Evolutionary conservation across 2,888 invertebrate genomes (phyloP), one percentile per base, ranked within the genome.

Genomic region (Lasiommata megera): DNA sequence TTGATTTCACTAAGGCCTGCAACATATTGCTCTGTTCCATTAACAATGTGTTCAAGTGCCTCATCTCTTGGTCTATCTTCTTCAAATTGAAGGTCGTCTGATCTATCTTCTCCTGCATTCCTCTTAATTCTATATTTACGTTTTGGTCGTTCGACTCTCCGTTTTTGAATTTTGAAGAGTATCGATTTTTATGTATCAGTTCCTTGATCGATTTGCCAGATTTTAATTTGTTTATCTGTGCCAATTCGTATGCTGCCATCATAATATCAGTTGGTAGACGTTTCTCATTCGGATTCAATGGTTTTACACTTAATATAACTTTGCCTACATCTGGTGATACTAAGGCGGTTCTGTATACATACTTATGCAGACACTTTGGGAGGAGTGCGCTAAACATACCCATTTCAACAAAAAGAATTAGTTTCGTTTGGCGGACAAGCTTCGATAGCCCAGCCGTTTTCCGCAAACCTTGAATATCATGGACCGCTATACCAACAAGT

Each of bases 361-460:
- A 85, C 79, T 95, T 95, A 61, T 94, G 92, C 11, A 96, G 77
- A 76, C 94, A 95, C 62, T 93, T 93, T 0, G 96, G 96, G 16
- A 96, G 79, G 80, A 94, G 93, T 0, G 95, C 95, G 70, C 95
- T 94, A 65, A 96, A 96, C 67, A 96, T 82, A 0, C 96, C 96
- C 69, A 95, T 92, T 79, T 96, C 96, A 60, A 96, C 95, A 71
- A 96, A 96, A 17, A 95, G 93, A 59, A 96, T 96, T 7, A 96
- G 81, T 76, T 96, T 96, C 0, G 96, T 96, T 79, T 96, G 96
- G 23, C 96, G 91, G 0, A 96, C 96, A 12, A 96, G 88, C 73
- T 96, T 96, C 0, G 96, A 96, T 0, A 96, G 83, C 0, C 96
- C 96, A 0, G 96, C 96, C 0, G 96, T 96, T 86, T 96, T 96